Evolutionary conservation across 1,140 invertebrate species (phyloP), one percentile per base, ranked within the genome.

Genomic region (Ooceraea biroi): DNA sequence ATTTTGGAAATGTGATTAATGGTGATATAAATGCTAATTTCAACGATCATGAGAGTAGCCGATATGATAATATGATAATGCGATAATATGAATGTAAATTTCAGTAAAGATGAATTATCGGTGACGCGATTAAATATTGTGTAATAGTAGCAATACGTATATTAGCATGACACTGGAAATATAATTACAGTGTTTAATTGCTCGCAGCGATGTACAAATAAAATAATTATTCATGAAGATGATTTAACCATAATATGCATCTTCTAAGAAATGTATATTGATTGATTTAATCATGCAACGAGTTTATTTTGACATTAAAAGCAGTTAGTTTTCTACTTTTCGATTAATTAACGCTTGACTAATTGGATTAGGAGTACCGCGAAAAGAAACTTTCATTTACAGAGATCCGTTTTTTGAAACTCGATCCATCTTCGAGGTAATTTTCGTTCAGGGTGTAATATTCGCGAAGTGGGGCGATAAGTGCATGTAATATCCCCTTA

Each of bases 171-270:
- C 48, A 25, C 17, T 36, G 48, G 11, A 22, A 55, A 55, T 36
- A 50, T 36, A 73, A 73, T 44, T 30, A n/a, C 14, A 60, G 17
- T n/a, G 25, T 74, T 74, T 44, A 44, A 58, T 44, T 30, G 10
- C 36, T 36, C 55, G 17, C 55, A 58, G 19, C 61, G 30, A 50
- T 50, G 14, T 60, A 57, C 12, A 25, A 11, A 22, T 48, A 50
- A 76, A 2, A 63, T 63, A 74, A 76, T 76, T 74, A 74, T 61
- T 65, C 27, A 36, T 22, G 30, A 36, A n/a, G 41, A 11, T 36
- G 27, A 61, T 41, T 61, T 30, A 22, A n/a, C 27, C 57, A 2
- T 0, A 10, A 8, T 12, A 22, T 41, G 11, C 12, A 50, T 65
- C 27, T n/a, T n/a, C 14, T 0, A 25, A 61, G n/a, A 48, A 36